These are phyloP conservation scores for Dallia pectoralis DNA, from an alignment of 2,797 vertebrate species.

Conservation along the genomic window DNA sequence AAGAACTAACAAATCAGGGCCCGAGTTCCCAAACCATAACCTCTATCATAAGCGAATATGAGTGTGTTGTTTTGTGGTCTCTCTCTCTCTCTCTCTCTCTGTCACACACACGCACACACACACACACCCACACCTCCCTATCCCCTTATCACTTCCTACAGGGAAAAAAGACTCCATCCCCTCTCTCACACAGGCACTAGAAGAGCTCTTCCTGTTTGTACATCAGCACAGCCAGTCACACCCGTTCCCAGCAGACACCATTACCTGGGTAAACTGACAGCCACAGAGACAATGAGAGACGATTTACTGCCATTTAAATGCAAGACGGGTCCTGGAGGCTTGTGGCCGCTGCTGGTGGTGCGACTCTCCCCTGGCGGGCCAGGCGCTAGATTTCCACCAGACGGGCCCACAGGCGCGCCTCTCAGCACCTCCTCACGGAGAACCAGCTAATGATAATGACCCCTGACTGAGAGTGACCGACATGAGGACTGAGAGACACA, in stretches of 20 bases:
- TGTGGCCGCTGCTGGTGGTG: constrained; percentile 1
- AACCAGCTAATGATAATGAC: constrained; percentile 37
- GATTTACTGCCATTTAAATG: constrained; percentile 55
- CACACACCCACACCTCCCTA: not conserved
- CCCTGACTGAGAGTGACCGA: constrained; percentile 33
- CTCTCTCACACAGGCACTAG: not conserved
- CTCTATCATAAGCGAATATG: not conserved
- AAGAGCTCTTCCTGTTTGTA: not conserved
- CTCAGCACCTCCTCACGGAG: constrained; percentile 1
- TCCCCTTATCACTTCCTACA: not conserved
- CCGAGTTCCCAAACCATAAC: not conserved
- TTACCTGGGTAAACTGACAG: constrained; percentile 50
- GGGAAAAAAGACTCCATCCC: not conserved
- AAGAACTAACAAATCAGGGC: not conserved
- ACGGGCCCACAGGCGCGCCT: constrained; percentile 26
- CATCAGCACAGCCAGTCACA: constrained; percentile 34
- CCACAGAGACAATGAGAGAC: constrained; percentile 33
- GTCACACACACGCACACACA: no score
- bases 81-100: no score
- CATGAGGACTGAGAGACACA: not conserved
- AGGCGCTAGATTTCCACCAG: constrained; percentile 34
- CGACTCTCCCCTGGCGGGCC: constrained; percentile 33
- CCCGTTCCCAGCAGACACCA: constrained; percentile 47
- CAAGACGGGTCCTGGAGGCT: constrained; percentile 28
- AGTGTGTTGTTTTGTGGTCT: not conserved